These are phyloP conservation scores for Pediacus dermestoides DNA, from an alignment of 2,888 invertebrate genomes.

Conservation along the genomic window DNA sequence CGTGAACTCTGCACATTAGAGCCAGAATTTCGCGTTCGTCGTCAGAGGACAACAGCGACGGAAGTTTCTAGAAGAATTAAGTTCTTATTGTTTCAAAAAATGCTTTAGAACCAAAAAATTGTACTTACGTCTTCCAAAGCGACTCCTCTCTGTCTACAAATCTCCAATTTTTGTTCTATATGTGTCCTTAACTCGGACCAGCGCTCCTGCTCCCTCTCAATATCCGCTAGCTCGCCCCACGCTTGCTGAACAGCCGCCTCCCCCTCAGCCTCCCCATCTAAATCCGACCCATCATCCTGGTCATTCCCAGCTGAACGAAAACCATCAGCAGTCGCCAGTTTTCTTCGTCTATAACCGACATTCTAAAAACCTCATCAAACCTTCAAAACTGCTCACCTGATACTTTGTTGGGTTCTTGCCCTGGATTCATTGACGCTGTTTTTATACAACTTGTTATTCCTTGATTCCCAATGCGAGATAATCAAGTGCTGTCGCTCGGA, in stretches of 20 bases:
- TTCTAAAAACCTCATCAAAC: neutral
- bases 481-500: conserved; percentile 85
- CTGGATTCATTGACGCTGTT: conserved; percentile 55
- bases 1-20: conserved; percentile 86
- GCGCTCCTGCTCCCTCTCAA: conserved; percentile 81
- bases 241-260: conserved; percentile 74
- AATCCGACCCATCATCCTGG: conserved; percentile 38
- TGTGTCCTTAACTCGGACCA: conserved; percentile 72
- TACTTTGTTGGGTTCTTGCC: conserved; percentile 60
- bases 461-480: conserved; percentile 85
- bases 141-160: conserved; percentile 73
- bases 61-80: conserved; percentile 64
- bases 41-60: conserved; percentile 78
- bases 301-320: conserved; percentile 46
- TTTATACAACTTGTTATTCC: conserved; percentile 72
- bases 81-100: neutral
- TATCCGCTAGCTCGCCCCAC: conserved; percentile 78
- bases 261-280: conserved; percentile 52
- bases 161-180: conserved; percentile 78
- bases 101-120: neutral
- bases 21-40: conserved; percentile 87
- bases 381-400: conserved; percentile 49
- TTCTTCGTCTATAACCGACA: conserved; percentile 27
- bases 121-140: conserved; percentile 75
- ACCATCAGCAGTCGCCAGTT: conserved; percentile 38